phyloP scores from a whole-genome alignment of 1,140 invertebrate genomes.

The Chionoecetes opilio region DNA sequence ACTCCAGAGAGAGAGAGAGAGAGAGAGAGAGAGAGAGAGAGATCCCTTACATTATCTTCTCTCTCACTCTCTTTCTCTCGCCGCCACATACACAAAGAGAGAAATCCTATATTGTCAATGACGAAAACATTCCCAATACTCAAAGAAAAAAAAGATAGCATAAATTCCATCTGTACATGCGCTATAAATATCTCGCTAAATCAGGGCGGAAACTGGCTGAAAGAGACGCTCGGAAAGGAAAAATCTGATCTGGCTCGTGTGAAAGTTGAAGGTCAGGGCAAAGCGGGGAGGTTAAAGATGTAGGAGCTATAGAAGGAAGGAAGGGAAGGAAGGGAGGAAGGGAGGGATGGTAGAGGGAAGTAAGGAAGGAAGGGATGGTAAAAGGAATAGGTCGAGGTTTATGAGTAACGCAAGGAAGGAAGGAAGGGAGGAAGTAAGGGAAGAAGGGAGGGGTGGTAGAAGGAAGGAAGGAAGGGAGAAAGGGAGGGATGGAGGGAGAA shows the following conservation, averaged over 20 bases:
- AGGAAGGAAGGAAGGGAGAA: neutral
- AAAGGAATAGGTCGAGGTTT: neutral
- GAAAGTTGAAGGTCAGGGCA: constrained; percentile 6
- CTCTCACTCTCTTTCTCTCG: too few relatives aligned
- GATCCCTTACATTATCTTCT: too few relatives aligned
- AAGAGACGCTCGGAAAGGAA: neutral
- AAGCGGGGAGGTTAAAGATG: neutral
- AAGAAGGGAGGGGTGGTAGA: neutral
- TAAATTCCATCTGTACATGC: neutral
- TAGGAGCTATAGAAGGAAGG: neutral
- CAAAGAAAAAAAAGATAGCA: neutral
- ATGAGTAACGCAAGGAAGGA: neutral
- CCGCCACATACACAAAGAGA: too few relatives aligned
- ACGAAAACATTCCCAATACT: too few relatives aligned
- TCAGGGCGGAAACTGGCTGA: neutral
- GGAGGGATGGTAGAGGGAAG: neutral
- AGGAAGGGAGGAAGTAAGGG: neutral
- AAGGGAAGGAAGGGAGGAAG: neutral
- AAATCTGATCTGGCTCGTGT: neutral
- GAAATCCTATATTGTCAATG: too few relatives aligned
- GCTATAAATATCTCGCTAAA: neutral
- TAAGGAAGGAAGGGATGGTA: neutral
- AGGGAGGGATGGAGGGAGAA: too few relatives aligned
- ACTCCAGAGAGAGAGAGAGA: too few relatives aligned
- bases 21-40: too few relatives aligned